Base-by-base conservation (phyloP, 2,888 invertebrate genomes). In the Aspidiotus rigidus region DNA sequence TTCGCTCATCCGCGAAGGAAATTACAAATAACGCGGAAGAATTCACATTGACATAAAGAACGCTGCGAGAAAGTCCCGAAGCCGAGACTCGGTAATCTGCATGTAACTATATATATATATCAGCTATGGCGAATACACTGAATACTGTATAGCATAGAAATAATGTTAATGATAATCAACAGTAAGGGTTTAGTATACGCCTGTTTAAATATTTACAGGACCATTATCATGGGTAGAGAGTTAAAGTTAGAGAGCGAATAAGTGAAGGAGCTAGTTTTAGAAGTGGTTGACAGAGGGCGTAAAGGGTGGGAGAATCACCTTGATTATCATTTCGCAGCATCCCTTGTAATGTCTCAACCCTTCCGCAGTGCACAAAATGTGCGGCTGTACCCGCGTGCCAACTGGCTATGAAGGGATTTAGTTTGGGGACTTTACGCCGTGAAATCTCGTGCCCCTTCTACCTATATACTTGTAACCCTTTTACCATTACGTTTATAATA, bases 101-200 rank as follows among this genome's bases (percentile, higher is more conserved):
- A 49, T 49, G 49, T 49, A 49, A n/a, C 11, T n/a, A 49, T 13
- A 6, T 13, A n/a, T n/a, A n/a, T 60, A 59, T 60, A 67, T 59
- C 56, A 67, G 67, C 67, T 15, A 59, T 49, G 57, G 67, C 67
- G 28, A 28, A 28, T 28, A 28, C 28, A 28, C 28, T 28, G 28
- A 28, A 28, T 28, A 57, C 67, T 67, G 57, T 67, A 67, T 67
- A 67, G 67, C 67, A 67, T 67, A 60, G 67, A 64, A 59, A 67
- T 67, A 67, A 67, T 67, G 67, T 67, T 67, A 67, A 67, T 67
- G 67, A 67, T 67, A 67, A 67, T 67, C 67, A 67, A 67, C 67
- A 67, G 67, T 67, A 67, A 67, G 67, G 67, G 67, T 57, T 67
- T 67, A 67, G 67, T 67, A 67, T 67, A 67, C 67, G 67, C 67